Percentiles rank a stretch among this genome's conserved stretches.
Evolutionary conservation across 2,113 vertebrate species (phyloP).

Genomic region (Phyllostomus discolor): DNA sequence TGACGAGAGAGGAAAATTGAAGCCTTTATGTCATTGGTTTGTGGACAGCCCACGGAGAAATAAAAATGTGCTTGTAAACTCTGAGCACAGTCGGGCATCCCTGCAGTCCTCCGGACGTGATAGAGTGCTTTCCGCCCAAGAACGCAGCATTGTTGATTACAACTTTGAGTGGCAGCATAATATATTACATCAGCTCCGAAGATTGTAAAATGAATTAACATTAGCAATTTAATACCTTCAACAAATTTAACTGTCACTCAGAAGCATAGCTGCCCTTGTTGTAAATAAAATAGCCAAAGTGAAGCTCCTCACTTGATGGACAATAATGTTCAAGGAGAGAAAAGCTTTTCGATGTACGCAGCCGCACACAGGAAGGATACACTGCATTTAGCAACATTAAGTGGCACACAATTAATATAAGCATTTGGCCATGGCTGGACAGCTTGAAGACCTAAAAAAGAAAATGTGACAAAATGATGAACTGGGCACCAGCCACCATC

Average conservation of each 20-base stretch:
- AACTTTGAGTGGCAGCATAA: conserved; percentile 85
- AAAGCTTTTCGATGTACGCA: conserved; percentile 61
- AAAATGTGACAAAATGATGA: conserved; percentile 71
- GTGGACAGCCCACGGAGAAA: conserved; percentile 58
- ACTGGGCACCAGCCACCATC: not conserved
- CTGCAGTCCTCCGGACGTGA: conserved; percentile 74
- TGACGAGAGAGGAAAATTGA: conserved; percentile 76
- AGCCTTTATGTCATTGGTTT: conserved; percentile 53
- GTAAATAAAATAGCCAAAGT: conserved; percentile 61
- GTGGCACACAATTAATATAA: conserved; percentile 68
- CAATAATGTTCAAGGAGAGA: conserved; percentile 71
- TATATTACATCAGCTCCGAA: conserved; percentile 87
- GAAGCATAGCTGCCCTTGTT: conserved; percentile 78
- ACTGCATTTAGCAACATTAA: conserved; percentile 80
- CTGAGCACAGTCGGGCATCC: conserved; percentile 77
- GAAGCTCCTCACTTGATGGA: conserved; percentile 73
- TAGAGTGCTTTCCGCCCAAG: conserved; percentile 79
- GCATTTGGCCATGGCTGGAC: conserved; percentile 60
- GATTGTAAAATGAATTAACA: conserved; percentile 85
- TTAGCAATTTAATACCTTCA: conserved; percentile 86
- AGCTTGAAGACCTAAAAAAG: conserved; percentile 61
- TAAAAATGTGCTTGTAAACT: conserved; percentile 82
- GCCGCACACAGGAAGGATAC: conserved; percentile 40
- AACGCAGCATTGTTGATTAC: conserved; percentile 83
- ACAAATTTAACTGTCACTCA: conserved; percentile 87